Evolutionary conservation across 2,113 vertebrate genomes (phyloP).

Genomic region (Murina feae): DNA sequence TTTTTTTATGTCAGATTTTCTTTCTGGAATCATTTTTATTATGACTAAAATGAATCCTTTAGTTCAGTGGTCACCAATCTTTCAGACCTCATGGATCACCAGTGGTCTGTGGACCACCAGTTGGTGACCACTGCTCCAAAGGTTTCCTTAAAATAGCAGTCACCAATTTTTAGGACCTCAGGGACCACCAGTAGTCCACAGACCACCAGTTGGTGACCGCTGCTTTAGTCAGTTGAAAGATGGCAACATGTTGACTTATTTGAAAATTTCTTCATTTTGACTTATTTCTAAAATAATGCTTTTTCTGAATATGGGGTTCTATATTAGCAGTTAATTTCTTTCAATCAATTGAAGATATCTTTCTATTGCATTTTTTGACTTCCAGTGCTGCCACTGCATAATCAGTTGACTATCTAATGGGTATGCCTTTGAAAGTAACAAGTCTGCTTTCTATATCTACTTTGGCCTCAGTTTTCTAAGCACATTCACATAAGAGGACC

Average conservation of each 20-base stretch:
- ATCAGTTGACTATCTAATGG: background rate
- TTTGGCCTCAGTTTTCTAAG: background rate
- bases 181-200: too few relatives aligned
- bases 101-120: too few relatives aligned
- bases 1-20: background rate
- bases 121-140: too few relatives aligned
- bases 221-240: background rate
- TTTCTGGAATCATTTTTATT: background rate
- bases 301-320: background rate
- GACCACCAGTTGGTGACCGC: too few relatives aligned
- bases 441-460: background rate
- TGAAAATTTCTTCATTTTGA: slow-evolving; percentile 14
- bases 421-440: background rate
- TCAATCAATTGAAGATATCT: background rate
- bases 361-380: background rate
- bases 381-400: background rate
- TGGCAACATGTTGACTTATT: background rate
- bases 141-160: too few relatives aligned
- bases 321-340: background rate
- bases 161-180: too few relatives aligned
- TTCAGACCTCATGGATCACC: too few relatives aligned
- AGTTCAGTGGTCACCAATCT: too few relatives aligned
- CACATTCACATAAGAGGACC: background rate
- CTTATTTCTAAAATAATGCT: background rate
- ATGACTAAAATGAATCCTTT: background rate